A percentile compares a stretch with the other conserved stretches of the same genome.
Evolutionary conservation across 1,140 invertebrate genomes (phyloP).

Genomic region (Psix sp.): DNA sequence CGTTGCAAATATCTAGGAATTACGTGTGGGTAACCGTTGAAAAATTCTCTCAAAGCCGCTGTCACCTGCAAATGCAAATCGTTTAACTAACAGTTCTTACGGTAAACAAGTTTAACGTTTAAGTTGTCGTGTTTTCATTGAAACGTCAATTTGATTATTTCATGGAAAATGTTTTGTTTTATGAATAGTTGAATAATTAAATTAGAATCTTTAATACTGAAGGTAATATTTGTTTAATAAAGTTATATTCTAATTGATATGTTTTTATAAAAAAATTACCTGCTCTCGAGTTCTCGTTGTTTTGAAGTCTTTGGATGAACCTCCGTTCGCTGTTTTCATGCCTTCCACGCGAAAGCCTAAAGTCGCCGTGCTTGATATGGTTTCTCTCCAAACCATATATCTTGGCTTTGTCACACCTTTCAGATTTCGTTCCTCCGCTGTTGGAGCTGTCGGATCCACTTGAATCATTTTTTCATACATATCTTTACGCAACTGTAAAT

Average conservation of each 20-base stretch:
- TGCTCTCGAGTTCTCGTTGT: constrained; percentile 92
- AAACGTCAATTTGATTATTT: too few species aligned
- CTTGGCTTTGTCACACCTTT: constrained; percentile 96
- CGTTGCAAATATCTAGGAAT: constrained; percentile 89
- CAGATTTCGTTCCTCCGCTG: constrained; percentile 90
- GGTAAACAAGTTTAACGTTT: neutral
- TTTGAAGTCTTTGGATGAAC: constrained; percentile 96
- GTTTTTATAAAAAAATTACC: constrained; percentile 51
- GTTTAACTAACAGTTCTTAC: neutral
- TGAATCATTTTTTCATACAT: constrained; percentile 99
- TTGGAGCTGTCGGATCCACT: constrained; percentile 93
- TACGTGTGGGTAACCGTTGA: constrained; percentile 85
- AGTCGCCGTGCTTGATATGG: constrained; percentile 96
- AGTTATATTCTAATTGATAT: neutral
- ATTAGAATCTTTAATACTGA: too few species aligned
- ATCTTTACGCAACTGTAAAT: constrained; percentile 80
- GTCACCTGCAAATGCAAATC: constrained; percentile 79
- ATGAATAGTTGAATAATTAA: too few species aligned
- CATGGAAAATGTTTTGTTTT: too few species aligned
- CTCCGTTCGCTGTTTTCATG: constrained; percentile 91
- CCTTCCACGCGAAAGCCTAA: constrained; percentile 98
- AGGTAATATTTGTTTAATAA: neutral
- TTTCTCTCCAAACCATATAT: constrained; percentile 99
- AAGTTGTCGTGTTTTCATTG: too few species aligned
- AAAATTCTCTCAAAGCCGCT: constrained; percentile 89